These are phyloP conservation scores for Dione juno DNA, from an alignment of 2,888 invertebrate genomes.

Conservation along the genomic window DNA sequence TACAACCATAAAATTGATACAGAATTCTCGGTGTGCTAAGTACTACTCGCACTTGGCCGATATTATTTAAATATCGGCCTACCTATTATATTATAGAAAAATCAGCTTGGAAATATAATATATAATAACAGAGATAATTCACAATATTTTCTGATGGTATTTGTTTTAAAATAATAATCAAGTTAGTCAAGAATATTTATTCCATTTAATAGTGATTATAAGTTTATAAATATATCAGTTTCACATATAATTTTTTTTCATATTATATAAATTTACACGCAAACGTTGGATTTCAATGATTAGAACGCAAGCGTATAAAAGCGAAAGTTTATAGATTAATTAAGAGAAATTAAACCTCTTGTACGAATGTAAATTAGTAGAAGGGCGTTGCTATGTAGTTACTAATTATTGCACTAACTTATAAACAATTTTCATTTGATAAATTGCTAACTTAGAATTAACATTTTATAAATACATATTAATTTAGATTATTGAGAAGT, in stretches of 20 bases:
- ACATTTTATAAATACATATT: too few relatives aligned
- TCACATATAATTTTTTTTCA: not conserved
- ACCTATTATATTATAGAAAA: too few relatives aligned
- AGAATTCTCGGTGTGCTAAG: too few relatives aligned
- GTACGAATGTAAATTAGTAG: constrained; percentile 2
- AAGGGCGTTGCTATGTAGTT: not conserved
- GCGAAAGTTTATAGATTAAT: constrained; percentile 13
- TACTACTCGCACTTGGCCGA: too few relatives aligned
- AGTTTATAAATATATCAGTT: not conserved
- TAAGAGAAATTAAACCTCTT: constrained; percentile 1
- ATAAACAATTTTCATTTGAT: not conserved
- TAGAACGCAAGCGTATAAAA: constrained; percentile 1
- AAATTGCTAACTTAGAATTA: not conserved
- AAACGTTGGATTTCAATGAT: not conserved
- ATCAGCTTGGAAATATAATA: too few relatives aligned
- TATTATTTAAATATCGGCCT: too few relatives aligned
- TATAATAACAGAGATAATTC: too few relatives aligned
- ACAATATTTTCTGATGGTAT: too few relatives aligned
- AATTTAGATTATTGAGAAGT: too few relatives aligned
- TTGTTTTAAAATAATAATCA: too few relatives aligned
- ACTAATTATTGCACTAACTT: not conserved
- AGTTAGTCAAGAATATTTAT: not conserved
- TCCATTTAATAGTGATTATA: not conserved
- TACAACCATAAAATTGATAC: too few relatives aligned
- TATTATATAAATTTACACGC: not conserved